Percentiles rank a stretch among this genome's conserved stretches.
Evolutionary conservation across 2,888 invertebrate species (phyloP).

Genomic region (Altica lythri): DNA sequence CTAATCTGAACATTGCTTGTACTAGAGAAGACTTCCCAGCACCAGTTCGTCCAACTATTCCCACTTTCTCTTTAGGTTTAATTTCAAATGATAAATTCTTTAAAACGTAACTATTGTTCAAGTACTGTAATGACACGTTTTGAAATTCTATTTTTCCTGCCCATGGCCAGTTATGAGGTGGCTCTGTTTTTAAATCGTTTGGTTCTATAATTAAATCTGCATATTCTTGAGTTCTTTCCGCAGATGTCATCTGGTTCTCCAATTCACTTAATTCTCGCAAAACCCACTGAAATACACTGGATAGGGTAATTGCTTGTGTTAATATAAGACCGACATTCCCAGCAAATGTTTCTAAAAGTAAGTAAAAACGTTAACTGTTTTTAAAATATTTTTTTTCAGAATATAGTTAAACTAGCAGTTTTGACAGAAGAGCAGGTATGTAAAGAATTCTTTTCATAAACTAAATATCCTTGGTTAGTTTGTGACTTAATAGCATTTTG

Average conservation of each 20-base stretch:
- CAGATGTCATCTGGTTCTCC: constrained; percentile 84
- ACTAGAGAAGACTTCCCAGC: constrained; percentile 81
- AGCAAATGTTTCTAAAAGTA: constrained; percentile 49
- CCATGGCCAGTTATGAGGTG: constrained; percentile 74
- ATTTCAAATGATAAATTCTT: constrained; percentile 70
- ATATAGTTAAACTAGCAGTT: no score
- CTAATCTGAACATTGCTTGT: constrained; percentile 78
- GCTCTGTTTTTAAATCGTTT: constrained; percentile 46
- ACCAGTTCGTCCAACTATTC: constrained; percentile 81
- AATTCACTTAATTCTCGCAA: constrained; percentile 63
- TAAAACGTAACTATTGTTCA: constrained; percentile 63
- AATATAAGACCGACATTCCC: constrained; percentile 56
- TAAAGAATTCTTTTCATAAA: no score
- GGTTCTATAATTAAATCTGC: constrained; percentile 69
- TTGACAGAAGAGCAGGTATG: no score
- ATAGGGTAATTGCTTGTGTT: constrained; percentile 53
- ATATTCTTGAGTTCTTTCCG: constrained; percentile 87
- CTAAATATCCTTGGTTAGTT: no score
- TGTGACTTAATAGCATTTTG: no score
- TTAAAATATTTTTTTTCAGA: no score
- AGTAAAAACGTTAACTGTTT: no score
- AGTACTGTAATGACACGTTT: constrained; percentile 65
- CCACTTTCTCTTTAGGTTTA: constrained; percentile 71
- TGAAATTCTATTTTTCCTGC: constrained; percentile 70
- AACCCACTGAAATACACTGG: constrained; percentile 81